Percentiles rank a stretch among this genome's conserved stretches.
Conservation (phyloP, 30 jellyfish, hydroid and myxozoan species). For the Pseudorhiza aurosa region DNA sequence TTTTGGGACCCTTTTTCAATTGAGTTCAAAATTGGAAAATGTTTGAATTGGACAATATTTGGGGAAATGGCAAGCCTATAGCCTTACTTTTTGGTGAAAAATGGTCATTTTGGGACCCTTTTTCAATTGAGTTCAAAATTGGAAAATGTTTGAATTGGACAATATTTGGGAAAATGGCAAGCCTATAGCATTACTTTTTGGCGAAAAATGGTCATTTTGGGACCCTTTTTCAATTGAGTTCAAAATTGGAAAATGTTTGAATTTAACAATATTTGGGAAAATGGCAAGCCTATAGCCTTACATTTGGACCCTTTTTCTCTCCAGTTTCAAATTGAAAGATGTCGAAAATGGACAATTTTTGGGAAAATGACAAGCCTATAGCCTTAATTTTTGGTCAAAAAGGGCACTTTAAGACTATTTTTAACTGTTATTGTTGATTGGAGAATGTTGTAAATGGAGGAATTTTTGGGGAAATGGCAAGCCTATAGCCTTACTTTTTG, state of each 20-base stretch:
- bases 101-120: not conserved
- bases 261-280: not conserved
- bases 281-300: slow-evolving; percentile 11
- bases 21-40: too few species aligned
- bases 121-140: not conserved
- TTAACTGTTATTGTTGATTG: too few species aligned
- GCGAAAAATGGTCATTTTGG: not conserved
- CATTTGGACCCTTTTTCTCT: not conserved
- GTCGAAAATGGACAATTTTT: too few species aligned
- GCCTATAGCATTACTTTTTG: not conserved
- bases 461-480: not conserved
- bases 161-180: not conserved
- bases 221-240: not conserved
- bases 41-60: too few species aligned
- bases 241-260: not conserved
- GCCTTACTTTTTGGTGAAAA: too few species aligned
- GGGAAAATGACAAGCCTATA: too few species aligned
- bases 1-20: not conserved
- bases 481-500: slow-evolving; percentile 1
- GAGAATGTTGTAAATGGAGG: too few species aligned
- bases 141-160: not conserved
- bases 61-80: too few species aligned
- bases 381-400: too few species aligned
- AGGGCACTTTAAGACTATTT: too few species aligned
- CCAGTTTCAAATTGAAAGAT: not conserved